A percentile compares a stretch with the other conserved stretches of the same genome.
Evolutionary conservation across 2,113 vertebrate species (phyloP).

Genomic region (Eurystomus gularis): DNA sequence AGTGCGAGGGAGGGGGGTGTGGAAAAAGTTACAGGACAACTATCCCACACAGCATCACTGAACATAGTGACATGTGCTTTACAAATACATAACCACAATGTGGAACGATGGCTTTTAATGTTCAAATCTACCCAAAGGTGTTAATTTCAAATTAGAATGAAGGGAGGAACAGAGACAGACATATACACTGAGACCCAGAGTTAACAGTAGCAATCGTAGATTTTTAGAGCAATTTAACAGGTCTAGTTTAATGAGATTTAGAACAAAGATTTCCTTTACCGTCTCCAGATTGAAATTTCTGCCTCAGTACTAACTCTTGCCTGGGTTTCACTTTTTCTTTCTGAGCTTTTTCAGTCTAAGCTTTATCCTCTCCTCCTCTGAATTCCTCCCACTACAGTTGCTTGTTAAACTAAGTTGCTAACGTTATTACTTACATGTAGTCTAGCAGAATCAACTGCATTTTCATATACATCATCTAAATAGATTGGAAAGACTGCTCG

Average conservation of each 20-base stretch:
- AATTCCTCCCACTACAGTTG: neutral
- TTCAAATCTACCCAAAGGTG: neutral
- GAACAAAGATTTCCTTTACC: neutral
- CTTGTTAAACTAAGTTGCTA: neutral
- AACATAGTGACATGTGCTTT: neutral
- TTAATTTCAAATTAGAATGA: neutral
- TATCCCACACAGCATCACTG: neutral
- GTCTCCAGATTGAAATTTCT: neutral
- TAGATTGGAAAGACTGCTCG: slow-evolving; percentile 97
- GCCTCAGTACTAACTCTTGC: neutral
- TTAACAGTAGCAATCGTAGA: fast-evolving
- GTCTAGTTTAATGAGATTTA: neutral
- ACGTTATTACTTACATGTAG: slow-evolving; percentile 84
- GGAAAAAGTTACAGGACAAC: neutral
- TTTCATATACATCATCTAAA: slow-evolving; percentile 94
- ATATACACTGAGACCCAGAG: neutral
- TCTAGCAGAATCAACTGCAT: slow-evolving; percentile 92
- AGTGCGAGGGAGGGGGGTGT: neutral
- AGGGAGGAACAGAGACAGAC: neutral
- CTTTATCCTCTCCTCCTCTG: neutral
- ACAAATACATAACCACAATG: neutral
- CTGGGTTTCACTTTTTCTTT: neutral
- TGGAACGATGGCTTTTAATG: neutral
- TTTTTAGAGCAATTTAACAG: neutral
- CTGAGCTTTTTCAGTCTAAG: neutral